Evolutionary conservation across 2,113 vertebrate species (phyloP).

Genomic region (Macroglossus sobrinus): DNA sequence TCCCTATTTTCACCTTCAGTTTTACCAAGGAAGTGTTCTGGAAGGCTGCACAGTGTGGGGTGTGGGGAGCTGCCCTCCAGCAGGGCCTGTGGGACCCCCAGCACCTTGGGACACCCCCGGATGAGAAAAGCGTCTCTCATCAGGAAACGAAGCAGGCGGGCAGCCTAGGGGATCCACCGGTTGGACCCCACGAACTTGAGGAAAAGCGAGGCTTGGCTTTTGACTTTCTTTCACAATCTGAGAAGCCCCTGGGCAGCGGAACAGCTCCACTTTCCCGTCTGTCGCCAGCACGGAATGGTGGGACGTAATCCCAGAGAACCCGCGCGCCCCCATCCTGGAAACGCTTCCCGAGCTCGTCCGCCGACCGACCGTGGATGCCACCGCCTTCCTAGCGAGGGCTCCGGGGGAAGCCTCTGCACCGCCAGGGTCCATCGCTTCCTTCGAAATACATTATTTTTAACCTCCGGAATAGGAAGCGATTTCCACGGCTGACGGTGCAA

Average conservation of each 20-base stretch:
- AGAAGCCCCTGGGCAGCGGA: neutral
- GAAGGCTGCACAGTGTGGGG: neutral
- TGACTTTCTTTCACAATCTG: neutral
- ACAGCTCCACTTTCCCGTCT: slow-evolving; percentile 21
- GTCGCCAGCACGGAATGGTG: neutral
- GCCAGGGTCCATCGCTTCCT: slow-evolving; percentile 57
- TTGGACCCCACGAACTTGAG: neutral
- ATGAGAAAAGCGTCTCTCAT: neutral
- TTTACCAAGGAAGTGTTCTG: neutral
- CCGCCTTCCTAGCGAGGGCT: slow-evolving; percentile 36
- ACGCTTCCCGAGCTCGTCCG: neutral
- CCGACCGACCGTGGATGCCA: neutral
- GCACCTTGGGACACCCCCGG: neutral
- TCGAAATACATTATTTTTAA: slow-evolving; percentile 68
- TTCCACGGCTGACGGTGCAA: slow-evolving; percentile 52
- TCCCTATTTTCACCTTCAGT: neutral
- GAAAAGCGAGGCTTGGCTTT: neutral
- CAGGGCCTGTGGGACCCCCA: neutral
- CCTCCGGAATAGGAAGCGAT: slow-evolving; percentile 34
- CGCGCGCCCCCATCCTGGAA: neutral
- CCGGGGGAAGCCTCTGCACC: neutral
- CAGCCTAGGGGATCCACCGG: neutral
- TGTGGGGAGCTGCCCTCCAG: neutral
- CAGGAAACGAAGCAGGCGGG: neutral
- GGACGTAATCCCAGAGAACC: neutral